These are phyloP conservation scores for Myxocyprinus asiaticus DNA, from an alignment of 2,113 vertebrate genomes.

Conservation along the genomic window DNA sequence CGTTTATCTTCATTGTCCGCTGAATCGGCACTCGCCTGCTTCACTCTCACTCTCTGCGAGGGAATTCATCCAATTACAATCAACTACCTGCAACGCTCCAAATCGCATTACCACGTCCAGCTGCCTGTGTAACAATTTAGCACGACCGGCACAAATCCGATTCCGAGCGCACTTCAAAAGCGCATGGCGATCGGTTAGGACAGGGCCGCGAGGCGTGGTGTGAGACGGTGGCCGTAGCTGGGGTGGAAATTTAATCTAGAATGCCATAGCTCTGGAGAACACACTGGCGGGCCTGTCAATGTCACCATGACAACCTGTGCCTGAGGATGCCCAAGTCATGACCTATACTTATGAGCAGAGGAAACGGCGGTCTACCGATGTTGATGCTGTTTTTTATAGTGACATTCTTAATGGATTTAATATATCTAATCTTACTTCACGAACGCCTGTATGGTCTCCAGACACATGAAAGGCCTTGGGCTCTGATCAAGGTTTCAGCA, in stretches of 20 bases:
- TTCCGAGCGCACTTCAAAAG: conserved; percentile 76
- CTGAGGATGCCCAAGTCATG: conserved; percentile 69
- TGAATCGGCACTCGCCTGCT: conserved; percentile 65
- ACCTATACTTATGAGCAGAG: conserved; percentile 60
- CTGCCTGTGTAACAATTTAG: conserved; percentile 77
- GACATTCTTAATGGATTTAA: conserved; percentile 17
- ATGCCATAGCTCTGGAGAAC: conserved; percentile 75
- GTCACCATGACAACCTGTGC: conserved; percentile 70
- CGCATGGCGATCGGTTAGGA: conserved; percentile 78
- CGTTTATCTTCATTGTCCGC: conserved; percentile 79
- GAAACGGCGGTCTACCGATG: conserved; percentile 37
- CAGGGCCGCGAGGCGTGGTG: conserved; percentile 68
- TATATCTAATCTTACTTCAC: conserved; percentile 19
- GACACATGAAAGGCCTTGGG: neutral
- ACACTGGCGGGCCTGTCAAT: conserved; percentile 71
- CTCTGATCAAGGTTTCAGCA: neutral
- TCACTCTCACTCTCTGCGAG: conserved; percentile 73
- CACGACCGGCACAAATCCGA: conserved; percentile 73
- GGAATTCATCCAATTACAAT: conserved; percentile 84
- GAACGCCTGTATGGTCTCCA: neutral
- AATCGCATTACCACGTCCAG: conserved; percentile 73
- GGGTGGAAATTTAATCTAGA: conserved; percentile 76
- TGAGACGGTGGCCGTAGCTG: conserved; percentile 58
- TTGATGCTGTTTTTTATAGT: conserved; percentile 42
- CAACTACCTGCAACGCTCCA: conserved; percentile 71